Evolutionary conservation across 2,888 invertebrate genomes (phyloP).

Genomic region (Ornithoptera alexandrae): DNA sequence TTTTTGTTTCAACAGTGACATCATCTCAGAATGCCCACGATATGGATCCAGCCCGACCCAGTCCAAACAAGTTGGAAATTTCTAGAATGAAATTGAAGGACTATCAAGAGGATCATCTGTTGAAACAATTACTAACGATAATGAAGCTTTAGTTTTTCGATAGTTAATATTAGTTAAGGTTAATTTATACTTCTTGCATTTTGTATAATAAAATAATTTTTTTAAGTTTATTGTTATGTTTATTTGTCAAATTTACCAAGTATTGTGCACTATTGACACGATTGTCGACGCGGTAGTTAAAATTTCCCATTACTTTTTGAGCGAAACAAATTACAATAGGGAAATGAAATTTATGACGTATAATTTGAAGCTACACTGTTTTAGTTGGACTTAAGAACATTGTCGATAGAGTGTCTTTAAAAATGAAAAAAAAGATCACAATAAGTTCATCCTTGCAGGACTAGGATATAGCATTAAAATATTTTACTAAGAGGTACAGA

Average conservation of each 20-base stretch:
- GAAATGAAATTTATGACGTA: too few relatives aligned
- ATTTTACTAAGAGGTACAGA: too few relatives aligned
- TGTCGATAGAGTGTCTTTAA: too few relatives aligned
- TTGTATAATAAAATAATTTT: constrained; percentile 13
- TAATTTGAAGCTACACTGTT: too few relatives aligned
- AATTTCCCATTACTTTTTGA: too few relatives aligned
- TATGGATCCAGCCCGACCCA: not conserved
- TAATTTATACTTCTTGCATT: constrained; percentile 30
- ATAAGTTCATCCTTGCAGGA: too few relatives aligned
- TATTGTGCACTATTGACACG: not conserved
- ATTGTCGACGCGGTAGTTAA: too few relatives aligned
- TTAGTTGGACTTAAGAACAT: too few relatives aligned
- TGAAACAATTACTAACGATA: constrained; percentile 52
- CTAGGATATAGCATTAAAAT: too few relatives aligned
- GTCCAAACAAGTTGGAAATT: not conserved
- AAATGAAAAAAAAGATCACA: too few relatives aligned
- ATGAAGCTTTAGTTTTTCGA: constrained; percentile 34
- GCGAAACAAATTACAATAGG: too few relatives aligned
- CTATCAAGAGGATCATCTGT: constrained; percentile 45
- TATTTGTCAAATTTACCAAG: not conserved
- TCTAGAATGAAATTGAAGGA: constrained; percentile 22
- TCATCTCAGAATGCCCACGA: not conserved
- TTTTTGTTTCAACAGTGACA: not conserved
- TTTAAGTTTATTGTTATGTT: not conserved
- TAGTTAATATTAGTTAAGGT: not conserved